Evolutionary conservation across 2,888 invertebrate genomes (phyloP), one percentile per base, ranked within the genome.

Genomic region (Andrena flavipes): DNA sequence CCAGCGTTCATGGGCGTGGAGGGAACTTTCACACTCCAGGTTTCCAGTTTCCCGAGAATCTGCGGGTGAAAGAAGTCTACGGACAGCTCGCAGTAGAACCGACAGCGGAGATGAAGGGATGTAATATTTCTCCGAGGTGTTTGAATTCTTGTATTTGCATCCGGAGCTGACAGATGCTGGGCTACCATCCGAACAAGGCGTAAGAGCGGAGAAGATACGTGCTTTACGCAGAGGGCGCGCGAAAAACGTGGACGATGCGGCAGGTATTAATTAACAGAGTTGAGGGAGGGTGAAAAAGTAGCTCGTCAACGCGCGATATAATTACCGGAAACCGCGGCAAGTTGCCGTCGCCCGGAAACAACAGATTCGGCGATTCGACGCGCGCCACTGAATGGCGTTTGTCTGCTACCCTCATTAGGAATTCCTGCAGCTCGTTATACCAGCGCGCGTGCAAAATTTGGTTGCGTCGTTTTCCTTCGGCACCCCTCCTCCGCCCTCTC

Each of bases 401-500:
- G 84, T 71, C 67, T 69, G 70, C 60, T 33, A 56, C 56, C 70
- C 85, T 85, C 80, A 74, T 85, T 82, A 85, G 85, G 62, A 84
- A 85, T 80, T 79, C 71, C 83, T 51, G 73, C 48, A 73, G 65
- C 85, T 86, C 85, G 85, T 85, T 86, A 85, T 86, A 54, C 72
- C 35, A 4, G 29, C 8, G 33, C 29, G 60, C 29, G 60, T 42
- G 26, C 51, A 49, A 79, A 84, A 82, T 76, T 82, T 72, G 49
- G 35, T 60, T 56, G 26, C 59, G 64, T 26, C 70, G 69, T 56
- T 80, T 59, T 76, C 60, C 82, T 70, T 75, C 69, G 26, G 13
- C 63, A 8, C 48, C 26, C 59, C 26, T 23, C 7, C 60, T n/a
- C 60, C 26, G 0, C 20, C 42, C 33, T 23, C 59, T 35, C 42